Conservation (phyloP, 2,888 invertebrate genomes). For the Noctua fimbriata region DNA sequence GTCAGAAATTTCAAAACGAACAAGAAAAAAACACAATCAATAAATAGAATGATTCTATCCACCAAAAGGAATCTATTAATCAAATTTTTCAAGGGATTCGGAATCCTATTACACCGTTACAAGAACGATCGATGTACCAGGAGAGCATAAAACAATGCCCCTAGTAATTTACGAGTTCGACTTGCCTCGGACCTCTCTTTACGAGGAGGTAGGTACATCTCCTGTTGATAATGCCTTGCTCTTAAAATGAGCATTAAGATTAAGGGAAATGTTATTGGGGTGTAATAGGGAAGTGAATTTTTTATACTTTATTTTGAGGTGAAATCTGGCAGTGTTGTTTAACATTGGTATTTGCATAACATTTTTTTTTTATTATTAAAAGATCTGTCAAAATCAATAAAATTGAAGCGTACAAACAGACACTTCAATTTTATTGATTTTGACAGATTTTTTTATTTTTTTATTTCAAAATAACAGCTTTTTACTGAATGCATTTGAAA, state of each 20-base stretch:
- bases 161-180: slow-evolving; percentile 82
- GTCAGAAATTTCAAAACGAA: not conserved
- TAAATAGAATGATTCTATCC: not conserved
- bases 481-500: too few species aligned
- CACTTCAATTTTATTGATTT: too few species aligned
- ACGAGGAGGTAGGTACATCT: slow-evolving; percentile 66
- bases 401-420: too few species aligned
- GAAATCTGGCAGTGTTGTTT: slow-evolving; percentile 9
- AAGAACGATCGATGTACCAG: slow-evolving; percentile 86
- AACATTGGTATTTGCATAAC: not conserved
- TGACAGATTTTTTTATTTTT: too few species aligned
- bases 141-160: slow-evolving; percentile 85
- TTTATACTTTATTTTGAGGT: slow-evolving; percentile 62
- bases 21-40: not conserved
- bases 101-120: slow-evolving; percentile 80
- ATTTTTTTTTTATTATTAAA: too few species aligned
- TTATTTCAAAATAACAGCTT: too few species aligned
- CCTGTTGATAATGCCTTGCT: slow-evolving; percentile 78
- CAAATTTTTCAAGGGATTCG: slow-evolving; percentile 69
- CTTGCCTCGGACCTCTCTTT: slow-evolving; percentile 75
- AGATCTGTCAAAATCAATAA: too few species aligned
- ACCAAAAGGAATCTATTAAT: slow-evolving; percentile 24
- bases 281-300: slow-evolving; percentile 64
- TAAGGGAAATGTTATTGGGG: slow-evolving; percentile 77
- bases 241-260: slow-evolving; percentile 82